phyloP scores from a whole-genome alignment of 2,888 invertebrate genomes.

The Abscondita cerata region DNA sequence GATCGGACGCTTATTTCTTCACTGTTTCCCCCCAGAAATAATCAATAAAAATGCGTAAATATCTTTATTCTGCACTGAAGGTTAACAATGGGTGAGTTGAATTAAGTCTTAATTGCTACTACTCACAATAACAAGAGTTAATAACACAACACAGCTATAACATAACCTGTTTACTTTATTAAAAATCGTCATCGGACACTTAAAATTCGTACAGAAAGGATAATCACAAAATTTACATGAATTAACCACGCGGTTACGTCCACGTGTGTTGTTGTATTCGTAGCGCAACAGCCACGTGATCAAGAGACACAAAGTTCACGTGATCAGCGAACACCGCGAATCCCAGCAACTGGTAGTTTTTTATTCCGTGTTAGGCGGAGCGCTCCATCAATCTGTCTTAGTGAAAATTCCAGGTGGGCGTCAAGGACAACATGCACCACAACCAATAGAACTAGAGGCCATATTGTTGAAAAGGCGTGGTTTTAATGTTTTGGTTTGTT shows the following conservation, averaged over 20 bases:
- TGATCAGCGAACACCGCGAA: constrained; percentile 46
- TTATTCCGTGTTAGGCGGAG: constrained; percentile 48
- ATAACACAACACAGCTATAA: no score
- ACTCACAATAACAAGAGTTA: no score
- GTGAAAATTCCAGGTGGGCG: constrained; percentile 56
- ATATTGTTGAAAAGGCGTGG: constrained; percentile 72
- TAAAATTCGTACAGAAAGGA: neutral
- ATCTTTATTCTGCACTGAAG: no score
- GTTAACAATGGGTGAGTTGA: no score
- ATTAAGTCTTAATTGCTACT: no score
- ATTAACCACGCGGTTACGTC: constrained; percentile 23
- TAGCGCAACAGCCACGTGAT: constrained; percentile 45
- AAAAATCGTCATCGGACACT: constrained; percentile 2
- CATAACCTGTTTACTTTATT: neutral
- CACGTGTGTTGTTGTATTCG: constrained; percentile 45
- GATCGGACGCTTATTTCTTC: no score
- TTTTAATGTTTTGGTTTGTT: constrained; percentile 52
- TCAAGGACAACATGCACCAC: constrained; percentile 53
- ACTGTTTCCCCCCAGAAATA: no score
- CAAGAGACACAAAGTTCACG: constrained; percentile 44
- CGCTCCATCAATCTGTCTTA: constrained; percentile 54
- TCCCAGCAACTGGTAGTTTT: constrained; percentile 53
- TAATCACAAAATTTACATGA: constrained; percentile 3
- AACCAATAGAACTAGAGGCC: constrained; percentile 70
- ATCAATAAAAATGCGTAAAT: no score